Evolutionary conservation across 2,113 vertebrate species (phyloP), one percentile per base, ranked within the genome.

Genomic region (Mus pahari): DNA sequence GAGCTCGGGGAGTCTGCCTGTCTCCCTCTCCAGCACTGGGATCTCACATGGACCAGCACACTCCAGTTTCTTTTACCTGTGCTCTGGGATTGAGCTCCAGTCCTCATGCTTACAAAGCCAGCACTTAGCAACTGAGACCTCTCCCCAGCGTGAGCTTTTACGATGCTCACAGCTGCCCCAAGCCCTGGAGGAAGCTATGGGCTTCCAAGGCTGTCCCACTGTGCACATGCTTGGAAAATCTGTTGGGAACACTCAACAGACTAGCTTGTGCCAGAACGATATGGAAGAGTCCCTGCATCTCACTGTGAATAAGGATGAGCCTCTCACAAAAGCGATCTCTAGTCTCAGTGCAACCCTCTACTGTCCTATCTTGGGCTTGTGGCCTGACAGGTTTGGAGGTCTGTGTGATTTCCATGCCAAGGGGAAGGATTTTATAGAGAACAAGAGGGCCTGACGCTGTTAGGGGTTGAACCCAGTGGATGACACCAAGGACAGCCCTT

Each of bases 391-490:
- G 64, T 50, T 3, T 36, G 45, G 68, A 45, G 58, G 2, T 14
- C 74, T 31, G 6, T 31, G 68, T 81, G 36, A 17, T 33, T 83
- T 86, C 39, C 58, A 60, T 7, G 19, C 74, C n/a, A 0, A 78
- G 42, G 10, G n/a, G 64, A 74, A 7, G 4, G n/a, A 36, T 19
- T 87, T 42, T 45, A 7, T 0, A 5, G 78, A n/a, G 39, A 60
- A 53, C 7, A 1, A 14, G 1, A 16, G 6, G 42, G 9, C 12
- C 33, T 1, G 3, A 14, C 17, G 50, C 62, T 16, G n/a, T 26
- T 7, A 1, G 31, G 10, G 0, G 0, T 22, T 39, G 3, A 3
- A 3, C 1, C 28, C 33, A 13, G 5, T 3, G 28, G 74, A 1
- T 62, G n/a, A 70, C 70, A 12, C 50, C 22, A 7, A 10, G 55